Conservation (phyloP, 2,888 invertebrate species). For the Calameuta idolon region DNA sequence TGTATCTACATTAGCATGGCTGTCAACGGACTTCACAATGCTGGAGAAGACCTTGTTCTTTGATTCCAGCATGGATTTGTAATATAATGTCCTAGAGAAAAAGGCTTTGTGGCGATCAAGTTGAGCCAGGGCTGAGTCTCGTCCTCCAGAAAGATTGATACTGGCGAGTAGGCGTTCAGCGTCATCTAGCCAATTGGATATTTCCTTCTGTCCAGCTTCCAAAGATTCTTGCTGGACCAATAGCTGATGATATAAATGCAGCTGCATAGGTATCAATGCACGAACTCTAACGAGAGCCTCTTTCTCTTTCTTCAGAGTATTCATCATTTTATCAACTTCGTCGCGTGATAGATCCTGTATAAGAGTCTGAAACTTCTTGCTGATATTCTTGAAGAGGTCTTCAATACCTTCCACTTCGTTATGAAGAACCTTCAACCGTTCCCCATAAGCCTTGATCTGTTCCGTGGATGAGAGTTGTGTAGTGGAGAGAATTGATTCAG, state of each 20-base stretch:
- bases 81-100: conserved; percentile 90
- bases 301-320: conserved; percentile 87
- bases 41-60: conserved; percentile 94
- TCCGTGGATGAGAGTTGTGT: conserved; percentile 81
- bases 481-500: conserved; percentile 78
- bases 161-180: conserved; percentile 81
- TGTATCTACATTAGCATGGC: conserved; percentile 81
- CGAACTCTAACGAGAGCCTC: conserved; percentile 88
- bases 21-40: conserved; percentile 82
- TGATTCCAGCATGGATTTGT: conserved; percentile 93
- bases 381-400: conserved; percentile 89
- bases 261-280: conserved; percentile 83
- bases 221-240: conserved; percentile 90
- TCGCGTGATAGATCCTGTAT: conserved; percentile 91
- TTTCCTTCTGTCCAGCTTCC: conserved; percentile 88
- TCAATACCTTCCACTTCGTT: conserved; percentile 88
- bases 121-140: conserved; percentile 80
- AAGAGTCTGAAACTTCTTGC: conserved; percentile 90
- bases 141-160: conserved; percentile 73
- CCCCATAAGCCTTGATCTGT: conserved; percentile 84
- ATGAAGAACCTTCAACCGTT: conserved; percentile 81
- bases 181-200: conserved; percentile 86
- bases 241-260: conserved; percentile 85
- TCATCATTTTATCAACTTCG: conserved; percentile 92
- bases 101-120: conserved; percentile 87